phyloP scores from a whole-genome alignment of 2,888 invertebrate species.

The Heliconius hortense region DNA sequence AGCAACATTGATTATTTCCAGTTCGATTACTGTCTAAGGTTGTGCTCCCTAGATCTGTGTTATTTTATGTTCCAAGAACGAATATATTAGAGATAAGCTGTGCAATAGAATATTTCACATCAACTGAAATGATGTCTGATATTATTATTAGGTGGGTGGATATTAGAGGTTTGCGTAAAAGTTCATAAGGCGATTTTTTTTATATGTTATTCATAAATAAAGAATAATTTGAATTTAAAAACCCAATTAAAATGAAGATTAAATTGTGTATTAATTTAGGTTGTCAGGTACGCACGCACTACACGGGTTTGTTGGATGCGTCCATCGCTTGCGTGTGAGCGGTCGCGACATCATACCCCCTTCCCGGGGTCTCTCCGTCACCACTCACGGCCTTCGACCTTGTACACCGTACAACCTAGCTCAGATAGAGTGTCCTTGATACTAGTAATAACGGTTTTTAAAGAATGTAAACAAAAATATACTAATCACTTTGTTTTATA shows the following conservation, averaged over 20 bases:
- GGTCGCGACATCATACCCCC: slow-evolving; percentile 81
- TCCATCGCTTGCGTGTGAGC: slow-evolving; percentile 87
- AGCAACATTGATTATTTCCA: neutral
- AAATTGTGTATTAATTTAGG: slow-evolving; percentile 66
- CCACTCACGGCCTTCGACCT: slow-evolving; percentile 63
- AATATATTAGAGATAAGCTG: too few relatives aligned
- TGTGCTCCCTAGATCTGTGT: too few relatives aligned
- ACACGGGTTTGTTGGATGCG: slow-evolving; percentile 91
- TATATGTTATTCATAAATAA: neutral
- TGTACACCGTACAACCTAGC: slow-evolving; percentile 74
- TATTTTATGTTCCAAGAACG: too few relatives aligned
- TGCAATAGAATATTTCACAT: too few relatives aligned
- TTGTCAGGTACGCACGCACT: slow-evolving; percentile 88
- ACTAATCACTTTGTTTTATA: neutral
- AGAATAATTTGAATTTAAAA: neutral
- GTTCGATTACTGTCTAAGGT: too few relatives aligned
- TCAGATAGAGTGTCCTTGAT: slow-evolving; percentile 65
- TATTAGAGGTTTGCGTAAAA: neutral
- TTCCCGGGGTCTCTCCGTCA: slow-evolving; percentile 75
- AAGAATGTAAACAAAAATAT: slow-evolving; percentile 7
- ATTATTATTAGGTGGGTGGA: neutral
- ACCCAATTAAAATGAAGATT: neutral
- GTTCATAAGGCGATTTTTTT: neutral
- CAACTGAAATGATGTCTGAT: neutral
- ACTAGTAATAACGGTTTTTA: neutral